Base-by-base conservation (phyloP, 2,888 invertebrate genomes). In the Nomada fucata region DNA sequence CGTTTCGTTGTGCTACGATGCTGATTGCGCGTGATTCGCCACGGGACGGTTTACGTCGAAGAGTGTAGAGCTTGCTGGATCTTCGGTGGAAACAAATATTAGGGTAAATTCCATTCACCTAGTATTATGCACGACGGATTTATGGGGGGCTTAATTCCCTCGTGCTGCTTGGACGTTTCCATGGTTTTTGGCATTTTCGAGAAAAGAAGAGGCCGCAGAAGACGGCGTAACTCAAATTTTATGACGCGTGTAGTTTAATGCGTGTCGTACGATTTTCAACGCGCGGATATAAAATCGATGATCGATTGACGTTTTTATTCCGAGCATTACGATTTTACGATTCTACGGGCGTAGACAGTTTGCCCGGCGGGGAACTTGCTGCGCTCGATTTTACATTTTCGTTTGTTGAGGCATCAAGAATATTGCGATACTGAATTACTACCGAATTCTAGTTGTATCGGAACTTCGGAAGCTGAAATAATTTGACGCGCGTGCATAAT, bases 251-350 rank as follows among this genome's bases (percentile, higher is more conserved):
- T 42, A 60, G 29, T 63, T 86, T 79, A 80, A 80, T 68, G 61
- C 71, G 68, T 10, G 64, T 61, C 79, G 65, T 26, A 15, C 63
- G 65, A 64, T 84, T 77, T 63, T 75, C 72, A 80, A 67, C 79
- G 75, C 44, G 64, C 44, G 73, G 47, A 65, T 77, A 83, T 87
- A 87, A 87, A 87, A 87, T 83, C 53, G 59, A 52, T 87, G 82
- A 87, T 82, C 83, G 72, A 87, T 87, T 78, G 87, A 64, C 85
- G 78, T 87, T 87, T 87, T 87, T 85, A 87, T 83, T 79, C 53
- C 65, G 64, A 76, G 60, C 69, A 72, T 75, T 70, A 74, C 57
- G 60, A 50, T 82, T 87, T 87, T 84, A 86, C 80, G 79, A 84
- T 86, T 65, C 74, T 36, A 64, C 29, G 29, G 44, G 20, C 29